Base-by-base conservation (phyloP, 2,113 vertebrate genomes). In the Chloebia gouldiae region DNA sequence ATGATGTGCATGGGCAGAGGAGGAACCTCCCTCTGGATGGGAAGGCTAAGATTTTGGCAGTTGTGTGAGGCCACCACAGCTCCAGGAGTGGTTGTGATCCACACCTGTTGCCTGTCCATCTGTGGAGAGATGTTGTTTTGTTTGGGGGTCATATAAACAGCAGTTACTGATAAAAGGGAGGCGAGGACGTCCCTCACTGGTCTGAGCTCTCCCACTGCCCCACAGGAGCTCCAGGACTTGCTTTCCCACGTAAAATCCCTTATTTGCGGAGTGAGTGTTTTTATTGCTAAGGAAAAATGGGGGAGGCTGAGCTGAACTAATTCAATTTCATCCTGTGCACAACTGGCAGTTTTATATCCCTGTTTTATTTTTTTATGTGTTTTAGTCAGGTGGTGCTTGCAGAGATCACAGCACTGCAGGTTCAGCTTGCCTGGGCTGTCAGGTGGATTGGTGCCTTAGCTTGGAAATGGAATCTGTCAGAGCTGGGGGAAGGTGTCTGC, bases 331-430 rank as follows among this genome's bases (percentile, higher is more conserved):
- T 82, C 83, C 40, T 56, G 28, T 42, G 66, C 17, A 11, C 9
- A 56, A 31, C 30, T n/a, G 57, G 45, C 31, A 64, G 57, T 11
- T 93, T 90, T 69, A 40, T 22, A 18, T 39, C 73, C 54, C 44
- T 51, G 16, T 7, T 78, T 44, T 70, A 10, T 66, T 59, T 86
- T 49, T 75, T 65, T 10, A 27, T 53, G 6, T 35, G 18, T 16
- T 92, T 75, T 33, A 35, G 39, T 70, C 64, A 51, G 57, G 53
- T 5, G 13, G 49, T 17, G n/a, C 81, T 76, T 53, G 47, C 63
- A 33, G 84, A 23, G 24, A 40, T 54, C 4, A 4, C 22, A 37
- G 21, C 0, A 0, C 61, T 61, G 78, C 1, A 8, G 65, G 56
- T 79, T 75, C 61, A 20, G 20, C 81, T 84, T 73, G 83, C 49